Conservation (phyloP, 2,797 vertebrate genomes). For the Neolamprologus multifasciatus region DNA sequence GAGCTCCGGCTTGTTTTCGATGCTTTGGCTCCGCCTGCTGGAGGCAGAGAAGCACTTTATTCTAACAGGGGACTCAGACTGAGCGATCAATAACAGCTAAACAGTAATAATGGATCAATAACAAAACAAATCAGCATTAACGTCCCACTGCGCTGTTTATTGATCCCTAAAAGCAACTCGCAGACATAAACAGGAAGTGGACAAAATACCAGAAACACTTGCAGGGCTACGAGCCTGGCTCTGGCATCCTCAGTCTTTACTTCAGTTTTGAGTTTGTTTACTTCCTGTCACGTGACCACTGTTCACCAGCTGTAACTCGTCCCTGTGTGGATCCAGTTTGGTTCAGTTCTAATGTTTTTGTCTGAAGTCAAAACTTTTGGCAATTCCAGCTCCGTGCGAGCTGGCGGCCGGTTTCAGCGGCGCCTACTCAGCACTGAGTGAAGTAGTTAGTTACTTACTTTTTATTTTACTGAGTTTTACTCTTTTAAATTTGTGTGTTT, state of each 20-base stretch:
- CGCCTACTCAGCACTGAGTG: neutral
- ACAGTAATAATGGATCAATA: neutral
- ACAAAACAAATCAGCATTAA: neutral
- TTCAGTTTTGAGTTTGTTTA: neutral
- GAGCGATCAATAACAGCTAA: neutral
- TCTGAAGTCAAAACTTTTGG: neutral
- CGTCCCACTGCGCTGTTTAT: neutral
- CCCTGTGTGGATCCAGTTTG: neutral
- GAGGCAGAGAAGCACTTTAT: neutral
- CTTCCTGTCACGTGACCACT: neutral
- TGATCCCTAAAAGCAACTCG: neutral
- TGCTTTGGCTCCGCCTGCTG: neutral
- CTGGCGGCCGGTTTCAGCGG: neutral
- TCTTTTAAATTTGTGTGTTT: neutral
- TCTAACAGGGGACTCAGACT: neutral
- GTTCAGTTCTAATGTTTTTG: neutral
- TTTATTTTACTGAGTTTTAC: neutral
- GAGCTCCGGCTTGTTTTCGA: neutral
- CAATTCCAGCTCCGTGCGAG: fast-evolving
- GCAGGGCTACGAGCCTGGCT: neutral
- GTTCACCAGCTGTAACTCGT: neutral
- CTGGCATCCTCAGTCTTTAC: neutral
- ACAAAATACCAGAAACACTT: neutral
- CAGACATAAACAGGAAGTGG: neutral
- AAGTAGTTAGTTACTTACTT: too few species aligned